Evolutionary conservation across 2,797 vertebrate species (phyloP).

Genomic region (Sebastes aleutianus): DNA sequence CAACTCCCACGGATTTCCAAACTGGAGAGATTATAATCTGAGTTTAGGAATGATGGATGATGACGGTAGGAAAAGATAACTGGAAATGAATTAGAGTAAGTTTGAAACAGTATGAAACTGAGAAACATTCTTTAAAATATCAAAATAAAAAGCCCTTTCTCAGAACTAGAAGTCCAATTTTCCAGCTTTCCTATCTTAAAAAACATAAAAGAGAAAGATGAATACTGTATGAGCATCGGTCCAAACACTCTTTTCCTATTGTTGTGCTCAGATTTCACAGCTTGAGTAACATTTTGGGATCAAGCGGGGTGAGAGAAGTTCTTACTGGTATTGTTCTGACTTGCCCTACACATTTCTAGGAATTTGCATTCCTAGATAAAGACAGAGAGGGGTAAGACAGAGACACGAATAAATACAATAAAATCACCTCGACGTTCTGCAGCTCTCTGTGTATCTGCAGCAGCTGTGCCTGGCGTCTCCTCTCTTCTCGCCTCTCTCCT

Average conservation of each 20-base stretch:
- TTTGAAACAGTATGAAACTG: not conserved
- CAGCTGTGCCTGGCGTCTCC: constrained; percentile 76
- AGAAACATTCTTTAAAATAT: not conserved
- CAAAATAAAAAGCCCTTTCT: not conserved
- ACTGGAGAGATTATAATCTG: not conserved
- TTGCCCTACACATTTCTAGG: not conserved
- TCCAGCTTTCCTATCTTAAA: not conserved
- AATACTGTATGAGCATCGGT: not conserved
- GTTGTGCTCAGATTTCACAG: not conserved
- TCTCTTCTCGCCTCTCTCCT: constrained; percentile 63
- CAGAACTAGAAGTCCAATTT: not conserved
- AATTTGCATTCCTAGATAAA: not conserved
- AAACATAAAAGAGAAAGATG: not conserved
- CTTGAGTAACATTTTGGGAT: not conserved
- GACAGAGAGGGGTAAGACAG: not conserved
- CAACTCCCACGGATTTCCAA: no score
- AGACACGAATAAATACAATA: not conserved
- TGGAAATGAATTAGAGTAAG: not conserved
- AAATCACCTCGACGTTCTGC: constrained; percentile 90
- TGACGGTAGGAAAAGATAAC: not conserved
- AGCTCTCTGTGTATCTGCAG: constrained; percentile 84
- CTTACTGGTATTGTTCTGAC: not conserved
- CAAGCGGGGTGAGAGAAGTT: not conserved
- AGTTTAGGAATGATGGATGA: not conserved
- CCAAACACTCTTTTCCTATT: not conserved